Evolutionary conservation across 1,140 invertebrate species (phyloP).

Genomic region (Drosophila mauritiana): DNA sequence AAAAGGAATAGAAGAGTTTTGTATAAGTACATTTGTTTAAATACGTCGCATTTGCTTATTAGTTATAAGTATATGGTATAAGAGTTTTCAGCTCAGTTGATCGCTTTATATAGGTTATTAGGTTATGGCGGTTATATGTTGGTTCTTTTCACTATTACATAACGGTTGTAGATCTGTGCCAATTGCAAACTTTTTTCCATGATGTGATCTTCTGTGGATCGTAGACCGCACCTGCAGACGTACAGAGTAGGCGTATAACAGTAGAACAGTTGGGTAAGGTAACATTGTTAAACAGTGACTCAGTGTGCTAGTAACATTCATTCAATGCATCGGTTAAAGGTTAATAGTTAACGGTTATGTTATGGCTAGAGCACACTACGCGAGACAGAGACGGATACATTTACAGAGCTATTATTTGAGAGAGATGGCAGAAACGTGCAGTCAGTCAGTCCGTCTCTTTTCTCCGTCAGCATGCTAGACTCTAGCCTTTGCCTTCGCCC

Average conservation of each 20-base stretch:
- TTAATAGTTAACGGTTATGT: constrained; percentile 9
- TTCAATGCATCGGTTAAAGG: constrained; percentile 31
- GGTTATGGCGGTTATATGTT: constrained; percentile 5
- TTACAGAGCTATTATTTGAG: constrained; percentile 6
- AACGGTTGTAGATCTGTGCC: constrained; percentile 73
- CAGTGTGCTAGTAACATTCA: constrained; percentile 51
- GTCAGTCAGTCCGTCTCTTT: constrained; percentile 36
- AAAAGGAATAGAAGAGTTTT: constrained; percentile 81
- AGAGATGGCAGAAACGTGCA: constrained; percentile 30
- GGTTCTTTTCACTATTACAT: constrained; percentile 26
- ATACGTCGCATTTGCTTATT: constrained; percentile 50
- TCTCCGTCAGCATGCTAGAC: constrained; percentile 10
- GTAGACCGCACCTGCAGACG: constrained; percentile 55
- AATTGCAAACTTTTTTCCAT: constrained; percentile 73
- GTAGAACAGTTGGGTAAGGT: constrained; percentile 39
- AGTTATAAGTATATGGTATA: constrained; percentile 37
- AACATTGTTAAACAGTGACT: constrained; percentile 56
- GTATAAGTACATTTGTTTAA: constrained; percentile 73
- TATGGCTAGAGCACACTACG: constrained; percentile 27
- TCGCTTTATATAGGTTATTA: constrained; percentile 13
- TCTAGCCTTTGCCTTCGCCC: constrained; percentile 6
- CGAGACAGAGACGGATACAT: constrained; percentile 46
- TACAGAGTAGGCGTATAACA: constrained; percentile 63
- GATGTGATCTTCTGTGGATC: constrained; percentile 36
- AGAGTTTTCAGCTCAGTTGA: constrained; percentile 25